Percentiles rank a stretch among this genome's conserved stretches.
These are phyloP conservation scores for Chondrosia reniformis DNA, from an alignment of 37 sponge, comb jelly and placozoan genomes.

Conservation along the genomic window DNA sequence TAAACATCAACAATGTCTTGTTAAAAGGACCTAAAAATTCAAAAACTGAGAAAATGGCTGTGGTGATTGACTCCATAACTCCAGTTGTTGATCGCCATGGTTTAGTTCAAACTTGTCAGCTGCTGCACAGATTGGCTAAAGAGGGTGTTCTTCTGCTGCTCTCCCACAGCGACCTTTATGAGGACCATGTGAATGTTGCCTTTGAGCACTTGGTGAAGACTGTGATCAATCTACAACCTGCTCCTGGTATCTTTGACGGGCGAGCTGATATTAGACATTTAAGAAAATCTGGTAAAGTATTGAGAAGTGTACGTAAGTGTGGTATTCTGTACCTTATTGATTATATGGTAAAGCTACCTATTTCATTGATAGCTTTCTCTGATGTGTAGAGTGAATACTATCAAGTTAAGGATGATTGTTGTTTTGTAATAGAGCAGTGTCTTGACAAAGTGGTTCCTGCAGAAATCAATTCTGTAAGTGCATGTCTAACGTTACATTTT, in stretches of 20 bases:
- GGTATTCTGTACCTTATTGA: not conserved
- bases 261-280: conserved; percentile 28
- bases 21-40: not conserved
- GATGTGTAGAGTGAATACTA: conserved; percentile 9
- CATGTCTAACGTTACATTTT: no score
- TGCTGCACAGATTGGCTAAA: not conserved
- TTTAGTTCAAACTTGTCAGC: conserved; percentile 3
- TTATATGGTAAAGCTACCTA: not conserved
- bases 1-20: not conserved
- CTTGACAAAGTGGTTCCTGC: not conserved
- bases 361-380: no score
- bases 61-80: conserved; percentile 44
- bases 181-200: conserved; percentile 19
- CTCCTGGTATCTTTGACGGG: not conserved
- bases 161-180: conserved; percentile 52
- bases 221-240: not conserved
- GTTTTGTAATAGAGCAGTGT: conserved; percentile 12
- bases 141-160: not conserved
- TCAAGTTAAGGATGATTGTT: conserved; percentile 4
- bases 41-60: not conserved
- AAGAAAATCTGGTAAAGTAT: conserved; percentile 52
- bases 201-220: conserved; percentile 1
- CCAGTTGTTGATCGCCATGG: conserved; percentile 1
- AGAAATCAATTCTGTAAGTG: no score
- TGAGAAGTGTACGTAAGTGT: conserved; percentile 30